Percentiles rank a stretch among this genome's conserved stretches.
phyloP scores from a whole-genome alignment of 2,113 vertebrate species.

The Python bivittatus region DNA sequence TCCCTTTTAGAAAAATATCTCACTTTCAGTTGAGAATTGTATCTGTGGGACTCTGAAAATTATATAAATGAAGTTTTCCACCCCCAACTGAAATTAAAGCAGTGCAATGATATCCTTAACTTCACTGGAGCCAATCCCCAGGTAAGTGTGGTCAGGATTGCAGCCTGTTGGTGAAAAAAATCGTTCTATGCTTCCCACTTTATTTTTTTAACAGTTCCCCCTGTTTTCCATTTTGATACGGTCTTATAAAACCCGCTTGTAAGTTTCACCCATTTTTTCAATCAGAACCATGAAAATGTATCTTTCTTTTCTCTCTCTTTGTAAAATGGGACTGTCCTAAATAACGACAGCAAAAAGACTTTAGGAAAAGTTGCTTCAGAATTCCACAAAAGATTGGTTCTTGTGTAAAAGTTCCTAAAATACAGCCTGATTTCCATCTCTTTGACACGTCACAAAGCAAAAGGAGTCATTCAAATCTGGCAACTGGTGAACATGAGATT shows the following conservation, averaged over 20 bases:
- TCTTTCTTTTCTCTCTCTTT: neutral
- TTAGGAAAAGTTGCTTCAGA: constrained; percentile 45
- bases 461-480: constrained; percentile 33
- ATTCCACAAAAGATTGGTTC: constrained; percentile 31
- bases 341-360: neutral
- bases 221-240: neutral
- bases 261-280: neutral
- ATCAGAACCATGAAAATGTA: neutral
- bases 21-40: neutral
- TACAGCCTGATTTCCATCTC: constrained; percentile 13
- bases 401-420: constrained; percentile 6
- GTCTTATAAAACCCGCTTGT: neutral
- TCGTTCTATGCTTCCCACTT: neutral
- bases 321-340: neutral
- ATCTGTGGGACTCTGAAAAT: accelerated
- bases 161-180: neutral
- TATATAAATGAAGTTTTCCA: neutral
- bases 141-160: neutral
- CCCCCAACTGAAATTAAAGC: neutral
- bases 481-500: constrained; percentile 29
- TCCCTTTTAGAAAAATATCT: neutral
- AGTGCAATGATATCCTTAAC: neutral
- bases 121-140: neutral
- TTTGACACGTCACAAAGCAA: constrained; percentile 56
- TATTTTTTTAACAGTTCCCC: neutral